These are phyloP conservation scores for Rhynchopsitta pachyrhyncha DNA, from an alignment of 2,113 vertebrate species.

Conservation along the genomic window DNA sequence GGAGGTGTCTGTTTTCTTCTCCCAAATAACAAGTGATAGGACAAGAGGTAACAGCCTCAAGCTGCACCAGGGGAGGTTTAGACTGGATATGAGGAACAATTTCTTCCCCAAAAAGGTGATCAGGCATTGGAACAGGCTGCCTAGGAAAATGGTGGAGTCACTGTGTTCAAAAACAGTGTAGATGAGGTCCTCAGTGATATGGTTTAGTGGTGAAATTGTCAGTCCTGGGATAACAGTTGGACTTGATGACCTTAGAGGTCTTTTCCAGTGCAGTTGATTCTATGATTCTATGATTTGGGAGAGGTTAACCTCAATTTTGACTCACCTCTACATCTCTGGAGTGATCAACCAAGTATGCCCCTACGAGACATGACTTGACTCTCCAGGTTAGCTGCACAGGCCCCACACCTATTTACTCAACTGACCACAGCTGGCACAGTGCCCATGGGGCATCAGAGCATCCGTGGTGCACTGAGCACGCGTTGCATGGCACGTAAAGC, in stretches of 20 bases:
- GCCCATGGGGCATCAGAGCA: rapidly evolving
- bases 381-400: background rate
- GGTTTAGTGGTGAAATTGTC: background rate
- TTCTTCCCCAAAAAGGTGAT: background rate
- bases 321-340: background rate
- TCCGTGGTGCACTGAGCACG: rapidly evolving
- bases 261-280: background rate
- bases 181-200: background rate
- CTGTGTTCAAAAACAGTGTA: background rate
- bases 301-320: background rate
- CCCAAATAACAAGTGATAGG: too few species aligned
- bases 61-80: background rate
- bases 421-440: rapidly evolving
- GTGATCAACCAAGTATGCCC: background rate
- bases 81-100: background rate
- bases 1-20: too few species aligned
- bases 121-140: background rate
- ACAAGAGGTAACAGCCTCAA: too few species aligned
- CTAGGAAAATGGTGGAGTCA: background rate
- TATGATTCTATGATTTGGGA: background rate
- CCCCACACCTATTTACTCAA: background rate
- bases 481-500: rapidly evolving
- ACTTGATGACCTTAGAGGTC: background rate
- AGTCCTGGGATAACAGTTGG: background rate
- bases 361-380: rapidly evolving